phyloP scores from a whole-genome alignment of 2,113 vertebrate species.

The Coregonus clupeaformis region DNA sequence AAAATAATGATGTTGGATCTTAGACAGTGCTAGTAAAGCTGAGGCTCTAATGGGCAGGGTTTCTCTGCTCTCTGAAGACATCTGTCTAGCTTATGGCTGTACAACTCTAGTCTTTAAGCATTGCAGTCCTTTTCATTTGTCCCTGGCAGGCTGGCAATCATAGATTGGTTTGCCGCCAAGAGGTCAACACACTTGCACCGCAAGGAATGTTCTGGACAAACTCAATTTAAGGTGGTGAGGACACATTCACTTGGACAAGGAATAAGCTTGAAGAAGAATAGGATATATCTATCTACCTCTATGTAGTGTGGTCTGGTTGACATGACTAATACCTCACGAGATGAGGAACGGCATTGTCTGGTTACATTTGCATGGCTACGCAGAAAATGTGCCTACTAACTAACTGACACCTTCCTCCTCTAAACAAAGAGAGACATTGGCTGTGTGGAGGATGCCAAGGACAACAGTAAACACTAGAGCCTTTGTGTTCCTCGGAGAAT shows the following conservation, averaged over 20 bases:
- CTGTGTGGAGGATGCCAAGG: slow-evolving; percentile 3
- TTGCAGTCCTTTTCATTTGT: not conserved
- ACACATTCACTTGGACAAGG: too few species aligned
- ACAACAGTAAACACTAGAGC: slow-evolving; percentile 36
- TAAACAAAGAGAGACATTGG: slow-evolving; percentile 37
- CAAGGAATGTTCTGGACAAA: too few species aligned
- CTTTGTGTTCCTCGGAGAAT: slow-evolving; percentile 44
- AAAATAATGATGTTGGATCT: slow-evolving; percentile 53
- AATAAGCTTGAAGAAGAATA: too few species aligned
- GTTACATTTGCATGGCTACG: slow-evolving; percentile 13
- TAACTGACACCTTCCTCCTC: not conserved
- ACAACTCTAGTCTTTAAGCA: slow-evolving; percentile 12
- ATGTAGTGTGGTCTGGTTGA: not conserved
- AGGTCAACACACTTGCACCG: too few species aligned
- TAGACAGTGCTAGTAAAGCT: slow-evolving; percentile 26
- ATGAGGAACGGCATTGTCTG: slow-evolving; percentile 23
- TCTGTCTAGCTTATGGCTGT: not conserved
- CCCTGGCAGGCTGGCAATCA: too few species aligned
- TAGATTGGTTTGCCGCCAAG: too few species aligned
- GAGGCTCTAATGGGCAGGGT: slow-evolving; percentile 5
- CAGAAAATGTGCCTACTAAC: slow-evolving; percentile 4
- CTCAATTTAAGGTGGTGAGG: too few species aligned
- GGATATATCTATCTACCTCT: too few species aligned
- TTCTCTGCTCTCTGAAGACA: slow-evolving; percentile 20
- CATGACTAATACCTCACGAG: slow-evolving; percentile 4